phyloP scores from a whole-genome alignment of 2,888 invertebrate species.

The Biston betularia region DNA sequence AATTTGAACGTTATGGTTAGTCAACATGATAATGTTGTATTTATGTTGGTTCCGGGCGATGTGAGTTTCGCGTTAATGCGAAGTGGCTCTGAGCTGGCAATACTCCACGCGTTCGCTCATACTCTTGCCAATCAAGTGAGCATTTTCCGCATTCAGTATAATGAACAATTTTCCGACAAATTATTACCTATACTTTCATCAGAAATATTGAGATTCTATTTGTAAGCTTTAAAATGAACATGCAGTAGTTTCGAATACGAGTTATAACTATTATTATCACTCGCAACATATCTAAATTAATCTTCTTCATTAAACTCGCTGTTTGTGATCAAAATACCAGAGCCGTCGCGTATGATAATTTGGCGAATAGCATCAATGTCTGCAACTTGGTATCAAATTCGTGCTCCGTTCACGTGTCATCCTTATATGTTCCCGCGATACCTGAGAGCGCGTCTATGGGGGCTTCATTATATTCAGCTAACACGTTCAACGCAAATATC shows the following conservation, averaged over 20 bases:
- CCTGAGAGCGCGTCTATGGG: not conserved
- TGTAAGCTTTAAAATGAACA: not conserved
- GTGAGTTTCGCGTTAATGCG: constrained; percentile 36
- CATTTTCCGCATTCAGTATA: constrained; percentile 30
- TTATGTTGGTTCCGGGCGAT: constrained; percentile 54
- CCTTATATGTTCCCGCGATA: constrained; percentile 22
- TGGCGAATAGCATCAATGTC: constrained; percentile 22
- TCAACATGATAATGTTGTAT: constrained; percentile 26
- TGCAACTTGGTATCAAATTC: constrained; percentile 16
- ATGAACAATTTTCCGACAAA: not conserved
- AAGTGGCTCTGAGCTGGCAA: constrained; percentile 46
- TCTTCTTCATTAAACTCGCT: constrained; percentile 2
- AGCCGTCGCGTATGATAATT: not conserved
- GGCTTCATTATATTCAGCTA: constrained; percentile 19
- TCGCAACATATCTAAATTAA: not conserved
- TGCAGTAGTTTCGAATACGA: not conserved
- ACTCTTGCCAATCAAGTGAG: constrained; percentile 49
- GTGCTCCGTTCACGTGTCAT: constrained; percentile 23
- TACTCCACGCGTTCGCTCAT: constrained; percentile 45
- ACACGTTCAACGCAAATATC: not conserved
- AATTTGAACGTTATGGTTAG: constrained; percentile 9
- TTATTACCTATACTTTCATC: not conserved
- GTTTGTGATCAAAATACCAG: constrained; percentile 22
- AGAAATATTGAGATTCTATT: not conserved
- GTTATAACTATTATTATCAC: not conserved